Conservation (phyloP, 2,888 invertebrate genomes). For the Alentia gelatinosa region DNA sequence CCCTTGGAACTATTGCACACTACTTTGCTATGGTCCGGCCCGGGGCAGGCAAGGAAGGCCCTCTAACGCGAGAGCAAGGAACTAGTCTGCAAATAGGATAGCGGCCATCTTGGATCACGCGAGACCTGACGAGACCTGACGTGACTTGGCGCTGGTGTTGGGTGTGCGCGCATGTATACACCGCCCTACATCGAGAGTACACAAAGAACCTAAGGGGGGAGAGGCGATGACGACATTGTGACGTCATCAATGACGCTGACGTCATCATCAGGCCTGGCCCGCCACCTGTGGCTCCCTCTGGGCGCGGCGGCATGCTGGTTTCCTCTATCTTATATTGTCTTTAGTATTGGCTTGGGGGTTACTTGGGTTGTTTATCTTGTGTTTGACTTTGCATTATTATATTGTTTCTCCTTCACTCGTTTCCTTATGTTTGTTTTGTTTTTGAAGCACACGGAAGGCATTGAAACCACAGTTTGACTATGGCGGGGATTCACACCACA, state of each 20-base stretch:
- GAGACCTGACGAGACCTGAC: neutral
- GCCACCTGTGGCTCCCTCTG: neutral
- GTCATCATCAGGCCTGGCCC: slow-evolving; percentile 15
- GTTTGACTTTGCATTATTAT: neutral
- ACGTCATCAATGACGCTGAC: neutral
- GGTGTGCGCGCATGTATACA: neutral
- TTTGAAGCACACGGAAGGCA: neutral
- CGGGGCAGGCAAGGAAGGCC: slow-evolving; percentile 29
- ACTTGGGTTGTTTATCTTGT: neutral
- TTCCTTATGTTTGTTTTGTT: neutral
- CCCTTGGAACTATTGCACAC: slow-evolving; percentile 34
- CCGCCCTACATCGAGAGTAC: neutral
- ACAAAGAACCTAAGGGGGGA: neutral
- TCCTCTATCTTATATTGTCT: neutral
- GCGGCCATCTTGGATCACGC: slow-evolving; percentile 36
- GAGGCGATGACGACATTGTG: slow-evolving; percentile 18
- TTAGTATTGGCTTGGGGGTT: neutral
- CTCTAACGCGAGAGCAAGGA: slow-evolving; percentile 11
- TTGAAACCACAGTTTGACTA: slow-evolving; percentile 6
- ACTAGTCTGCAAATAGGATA: slow-evolving; percentile 35
- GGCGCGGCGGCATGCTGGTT: neutral
- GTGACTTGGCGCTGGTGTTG: slow-evolving; percentile 8
- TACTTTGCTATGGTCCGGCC: slow-evolving; percentile 45
- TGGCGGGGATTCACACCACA: neutral
- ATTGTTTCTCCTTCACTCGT: neutral